Evolutionary conservation across 2,888 invertebrate genomes (phyloP).

Genomic region (Tenthredo amoena): DNA sequence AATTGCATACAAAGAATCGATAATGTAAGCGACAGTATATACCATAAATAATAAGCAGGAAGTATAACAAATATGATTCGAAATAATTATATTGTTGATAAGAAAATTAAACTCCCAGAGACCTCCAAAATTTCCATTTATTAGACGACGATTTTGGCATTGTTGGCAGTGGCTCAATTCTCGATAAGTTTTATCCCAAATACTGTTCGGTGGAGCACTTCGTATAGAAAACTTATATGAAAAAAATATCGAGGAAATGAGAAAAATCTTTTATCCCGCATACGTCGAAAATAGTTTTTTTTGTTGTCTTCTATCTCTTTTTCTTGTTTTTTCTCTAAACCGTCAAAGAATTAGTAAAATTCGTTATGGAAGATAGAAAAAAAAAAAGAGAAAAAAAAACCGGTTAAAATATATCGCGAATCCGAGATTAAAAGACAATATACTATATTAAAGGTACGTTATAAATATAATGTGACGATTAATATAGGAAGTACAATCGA

Average conservation of each 20-base stretch:
- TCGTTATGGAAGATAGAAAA: neutral
- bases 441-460: neutral
- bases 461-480: neutral
- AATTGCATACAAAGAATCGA: neutral
- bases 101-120: conserved; percentile 58
- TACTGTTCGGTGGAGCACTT: neutral
- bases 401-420: neutral
- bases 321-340: too few species aligned
- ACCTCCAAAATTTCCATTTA: conserved; percentile 74
- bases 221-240: neutral
- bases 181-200: conserved; percentile 36
- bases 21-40: neutral
- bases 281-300: neutral
- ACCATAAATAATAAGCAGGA: neutral
- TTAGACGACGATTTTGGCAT: conserved; percentile 70
- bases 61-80: neutral
- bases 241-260: neutral
- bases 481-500: neutral
- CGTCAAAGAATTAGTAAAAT: neutral
- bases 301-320: too few species aligned
- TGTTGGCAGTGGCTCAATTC: conserved; percentile 59
- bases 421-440: neutral
- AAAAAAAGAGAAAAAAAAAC: neutral
- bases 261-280: neutral
- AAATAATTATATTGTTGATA: conserved; percentile 13